Base-by-base conservation (phyloP, 2,797 vertebrate species). In the Alauda arvensis region DNA sequence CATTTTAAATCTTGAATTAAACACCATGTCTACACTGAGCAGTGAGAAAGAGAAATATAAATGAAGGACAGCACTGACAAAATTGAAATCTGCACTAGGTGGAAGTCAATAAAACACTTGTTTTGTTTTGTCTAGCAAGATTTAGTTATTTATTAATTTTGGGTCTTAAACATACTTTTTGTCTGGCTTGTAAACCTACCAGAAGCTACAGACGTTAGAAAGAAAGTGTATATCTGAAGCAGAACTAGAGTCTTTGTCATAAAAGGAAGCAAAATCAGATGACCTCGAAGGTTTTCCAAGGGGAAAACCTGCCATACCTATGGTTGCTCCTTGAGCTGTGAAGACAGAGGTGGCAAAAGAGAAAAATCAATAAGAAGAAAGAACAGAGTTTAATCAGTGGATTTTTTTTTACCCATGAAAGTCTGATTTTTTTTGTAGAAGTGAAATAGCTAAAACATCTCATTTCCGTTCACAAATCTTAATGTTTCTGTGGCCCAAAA, bases 121-220 rank as follows among this genome's bases (percentile, higher is more conserved):
- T 9, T n/a, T 79, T 85, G 77, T 87, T 90, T 66, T 34, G 7
- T 87, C 69, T 57, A 88, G 37, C 20, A 75, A 94, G 91, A 63
- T 10, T 76, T 85, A 83, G 14, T 93, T 84, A 84, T 93, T 93
- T 93, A 89, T 95, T 92, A 91, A 91, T 94, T 88, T 85, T 37
- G 23, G 48, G 23, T 66, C 37, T 87, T 93, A 88, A 94, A 81
- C 14, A 40, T 89, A 78, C 62, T 88, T 96, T 96, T 89, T 86
- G 56, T 90, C 28, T 83, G 88, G 43, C 52, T 42, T 95, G 59
- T 87, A 91, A 94, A 93, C 60, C 34, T 91, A 52, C 63, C 68
- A 91, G 86, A 92, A 94, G 63, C 63, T 59, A 60, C 17, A 77
- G 55, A 79, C 25, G 7, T 85, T 82, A 93, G 46, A 92, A 87